Base-by-base conservation (phyloP, 2,888 invertebrate species). In the Oligia strigilis region DNA sequence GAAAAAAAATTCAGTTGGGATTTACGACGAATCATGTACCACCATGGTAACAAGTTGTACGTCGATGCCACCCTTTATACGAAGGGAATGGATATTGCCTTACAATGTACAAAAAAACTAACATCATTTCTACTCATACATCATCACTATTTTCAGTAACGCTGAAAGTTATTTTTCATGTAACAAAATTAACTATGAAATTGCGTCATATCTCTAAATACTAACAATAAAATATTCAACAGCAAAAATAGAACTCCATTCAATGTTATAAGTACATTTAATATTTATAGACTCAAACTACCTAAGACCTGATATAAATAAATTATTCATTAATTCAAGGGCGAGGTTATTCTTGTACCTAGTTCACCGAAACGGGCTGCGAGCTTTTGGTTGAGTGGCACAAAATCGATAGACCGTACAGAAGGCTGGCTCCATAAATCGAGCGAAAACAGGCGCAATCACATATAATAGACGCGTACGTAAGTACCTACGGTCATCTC, bases 191-290 rank as follows among this genome's bases (percentile, higher is more conserved):
- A 52, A 66, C 17, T 17, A 6, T 9, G 5, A 17, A 46, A 6
- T 55, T 55, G 6, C 67, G 67, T 69, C 67, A 75, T 23, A 62
- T 40, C 67, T 49, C 62, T 23, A 78, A 78, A 67, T 78, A 84
- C 14, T 6, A 60, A 43, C 23, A 23, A n/a, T 23, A 58, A 17
- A 78, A 4, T 46, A 67, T 62, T 46, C 13, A 52, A 64, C 72
- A n/a, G n/a, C n/a, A 14, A 75, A 81, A 83, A 82, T 82, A 85
- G 85, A 71, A 69, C 11, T 74, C 66, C 66, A 67, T 58, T 76
- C n/a, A 67, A 72, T 19, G n/a, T 64, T 23, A 60, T 58, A 64
- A 52, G 17, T 13, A 62, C 52, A 75, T 76, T 82, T 58, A 62
- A 62, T 84, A 86, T 78, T 72, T 67, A 86, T 75, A n/a, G 19